Conservation (phyloP, 2,113 vertebrate species). For the Lynx canadensis region DNA sequence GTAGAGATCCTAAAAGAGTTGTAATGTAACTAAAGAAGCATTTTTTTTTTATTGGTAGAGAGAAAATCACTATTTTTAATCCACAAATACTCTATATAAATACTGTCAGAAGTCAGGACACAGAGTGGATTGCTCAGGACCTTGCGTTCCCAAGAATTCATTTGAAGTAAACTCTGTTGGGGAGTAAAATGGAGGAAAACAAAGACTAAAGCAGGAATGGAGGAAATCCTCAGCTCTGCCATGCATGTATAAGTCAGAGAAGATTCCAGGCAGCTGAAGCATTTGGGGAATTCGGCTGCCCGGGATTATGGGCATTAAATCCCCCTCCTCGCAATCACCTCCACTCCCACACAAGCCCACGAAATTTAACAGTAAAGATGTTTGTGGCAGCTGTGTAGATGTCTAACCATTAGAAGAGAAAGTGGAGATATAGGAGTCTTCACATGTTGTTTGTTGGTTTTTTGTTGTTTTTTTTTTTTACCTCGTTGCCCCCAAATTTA, state of each 20-base stretch:
- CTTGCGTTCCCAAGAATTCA: neutral
- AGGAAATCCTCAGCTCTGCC: slow-evolving; percentile 10
- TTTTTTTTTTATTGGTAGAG: neutral
- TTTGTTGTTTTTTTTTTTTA: neutral
- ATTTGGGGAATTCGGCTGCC: slow-evolving; percentile 54
- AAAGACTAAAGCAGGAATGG: slow-evolving; percentile 2
- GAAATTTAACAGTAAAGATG: neutral
- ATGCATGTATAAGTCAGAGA: neutral
- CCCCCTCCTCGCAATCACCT: neutral
- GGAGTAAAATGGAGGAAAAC: neutral
- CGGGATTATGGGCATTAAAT: slow-evolving; percentile 26
- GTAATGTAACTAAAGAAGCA: neutral
- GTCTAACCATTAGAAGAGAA: neutral
- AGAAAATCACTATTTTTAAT: slow-evolving; percentile 23
- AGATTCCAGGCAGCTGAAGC: slow-evolving; percentile 34
- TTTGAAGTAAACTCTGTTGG: slow-evolving; percentile 4
- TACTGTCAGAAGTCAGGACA: neutral
- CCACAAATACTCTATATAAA: neutral
- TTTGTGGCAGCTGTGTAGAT: slow-evolving; percentile 26
- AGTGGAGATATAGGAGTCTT: neutral
- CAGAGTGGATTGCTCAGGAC: neutral
- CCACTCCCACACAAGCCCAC: neutral
- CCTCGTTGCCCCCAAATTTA: neutral
- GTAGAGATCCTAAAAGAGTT: neutral
- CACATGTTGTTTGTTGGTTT: neutral